Conservation (phyloP, 2,888 invertebrate species). For the Trachelus troglodyta region DNA sequence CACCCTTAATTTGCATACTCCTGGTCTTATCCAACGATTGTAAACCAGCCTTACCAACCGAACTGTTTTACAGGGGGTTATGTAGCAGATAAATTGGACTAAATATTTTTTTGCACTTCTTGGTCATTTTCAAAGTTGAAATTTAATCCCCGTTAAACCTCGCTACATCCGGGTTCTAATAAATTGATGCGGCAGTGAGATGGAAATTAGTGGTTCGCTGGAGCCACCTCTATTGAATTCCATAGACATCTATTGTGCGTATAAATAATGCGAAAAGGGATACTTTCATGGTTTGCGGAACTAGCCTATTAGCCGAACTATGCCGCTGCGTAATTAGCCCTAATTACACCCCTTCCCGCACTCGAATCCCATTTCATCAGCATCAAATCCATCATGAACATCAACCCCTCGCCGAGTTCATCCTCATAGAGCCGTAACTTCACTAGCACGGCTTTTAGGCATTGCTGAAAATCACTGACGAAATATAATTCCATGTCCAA, state of each 20-base stretch:
- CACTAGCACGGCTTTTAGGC: background rate
- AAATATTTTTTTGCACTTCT: background rate
- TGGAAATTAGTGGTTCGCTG: background rate
- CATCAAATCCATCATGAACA: background rate
- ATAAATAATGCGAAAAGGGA: background rate
- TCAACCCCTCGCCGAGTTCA: background rate
- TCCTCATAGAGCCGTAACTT: background rate
- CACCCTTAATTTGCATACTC: slow-evolving; percentile 20
- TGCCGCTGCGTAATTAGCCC: background rate
- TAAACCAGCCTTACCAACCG: background rate
- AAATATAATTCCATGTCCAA: background rate
- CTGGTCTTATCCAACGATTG: background rate
- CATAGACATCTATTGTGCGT: background rate
- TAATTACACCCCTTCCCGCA: background rate
- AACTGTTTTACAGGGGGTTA: background rate
- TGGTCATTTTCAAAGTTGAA: background rate
- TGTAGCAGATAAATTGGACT: background rate
- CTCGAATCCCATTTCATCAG: background rate
- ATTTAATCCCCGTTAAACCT: background rate
- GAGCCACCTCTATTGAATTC: background rate
- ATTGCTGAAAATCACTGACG: background rate
- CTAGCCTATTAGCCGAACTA: background rate
- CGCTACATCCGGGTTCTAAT: background rate
- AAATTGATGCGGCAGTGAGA: background rate
- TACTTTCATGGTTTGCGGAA: background rate